Base-by-base conservation (phyloP, 2,113 vertebrate genomes). In the Psilopsiagon aymara region DNA sequence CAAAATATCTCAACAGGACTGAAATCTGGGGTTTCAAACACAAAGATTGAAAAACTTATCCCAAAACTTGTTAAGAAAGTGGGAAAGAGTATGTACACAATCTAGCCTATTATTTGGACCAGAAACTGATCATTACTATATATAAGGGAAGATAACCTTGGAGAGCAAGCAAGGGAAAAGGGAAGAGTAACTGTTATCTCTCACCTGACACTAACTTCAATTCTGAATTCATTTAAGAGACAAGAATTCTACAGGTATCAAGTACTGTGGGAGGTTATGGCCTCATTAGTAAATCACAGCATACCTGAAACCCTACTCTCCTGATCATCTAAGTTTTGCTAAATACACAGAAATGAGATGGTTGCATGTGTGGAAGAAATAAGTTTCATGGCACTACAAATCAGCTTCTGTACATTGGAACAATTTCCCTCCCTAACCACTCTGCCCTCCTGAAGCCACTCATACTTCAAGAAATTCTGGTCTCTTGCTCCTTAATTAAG, bases 401-500 rank as follows among this genome's bases (percentile, higher is more conserved):
- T 44, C 33, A 23, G 11, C 21, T 62, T 17, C 44, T 57, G 16
- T 3, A 1, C 9, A 16, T 47, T 0, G 47, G 14, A 86, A 47
- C 7, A 0, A 25, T 28, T 71, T 60, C 74, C 74, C 43, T 82
- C 14, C 46, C 28, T 59, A 67, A 37, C 16, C 57, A 9, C 29
- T 78, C 25, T 53, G 47, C 35, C 25, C 23, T 13, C 37, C 2
- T 2, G 10, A 17, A 41, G 28, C 47, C 82, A 33, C 37, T 76
- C 90, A 39, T 5, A 27, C 84, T 88, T 59, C 33, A 70, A 83
- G 51, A 43, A 94, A 79, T n/a, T 57, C 66, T 46, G 78, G 60
- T 46, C 86, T 82, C 57, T n/a, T 63, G 55, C 89, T 96, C 68
- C 55, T 94, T 71, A 94, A 92, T 82, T 79, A 75, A 86, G 68